Evolutionary conservation across 2,797 vertebrate genomes (phyloP).

Genomic region (Centroberyx gerrardi): DNA sequence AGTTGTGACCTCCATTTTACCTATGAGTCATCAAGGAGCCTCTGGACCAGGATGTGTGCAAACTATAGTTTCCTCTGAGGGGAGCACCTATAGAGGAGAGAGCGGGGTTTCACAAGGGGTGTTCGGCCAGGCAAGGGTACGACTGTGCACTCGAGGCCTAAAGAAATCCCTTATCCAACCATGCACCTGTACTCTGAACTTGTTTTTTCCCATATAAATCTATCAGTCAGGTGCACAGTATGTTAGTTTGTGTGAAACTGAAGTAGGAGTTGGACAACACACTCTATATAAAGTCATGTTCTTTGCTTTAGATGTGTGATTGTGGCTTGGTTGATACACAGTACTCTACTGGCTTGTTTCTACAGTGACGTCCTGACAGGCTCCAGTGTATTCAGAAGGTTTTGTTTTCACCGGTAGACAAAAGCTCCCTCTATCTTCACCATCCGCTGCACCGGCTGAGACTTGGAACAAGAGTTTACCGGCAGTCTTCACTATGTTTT

Average conservation of each 20-base stretch:
- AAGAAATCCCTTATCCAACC: constrained; percentile 41
- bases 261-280: too few species aligned
- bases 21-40: constrained; percentile 74
- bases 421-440: neutral
- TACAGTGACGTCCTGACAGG: neutral
- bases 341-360: neutral
- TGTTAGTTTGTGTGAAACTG: neutral
- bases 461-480: neutral
- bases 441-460: neutral
- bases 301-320: neutral
- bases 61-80: constrained; percentile 64
- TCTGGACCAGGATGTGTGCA: constrained; percentile 51
- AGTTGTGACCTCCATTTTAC: constrained; percentile 79
- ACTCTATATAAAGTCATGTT: too few species aligned
- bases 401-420: neutral
- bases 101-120: constrained; percentile 2
- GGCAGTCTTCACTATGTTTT: neutral
- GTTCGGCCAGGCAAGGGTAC: neutral
- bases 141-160: neutral
- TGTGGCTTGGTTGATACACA: neutral
- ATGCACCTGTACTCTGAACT: neutral
- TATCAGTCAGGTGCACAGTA: neutral
- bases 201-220: constrained; percentile 23
- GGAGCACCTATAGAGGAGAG: constrained; percentile 51
- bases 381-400: neutral